Evolutionary conservation across 2,797 vertebrate genomes (phyloP), one percentile per base, ranked within the genome.

Genomic region (Phrynocephalus guinanensis): DNA sequence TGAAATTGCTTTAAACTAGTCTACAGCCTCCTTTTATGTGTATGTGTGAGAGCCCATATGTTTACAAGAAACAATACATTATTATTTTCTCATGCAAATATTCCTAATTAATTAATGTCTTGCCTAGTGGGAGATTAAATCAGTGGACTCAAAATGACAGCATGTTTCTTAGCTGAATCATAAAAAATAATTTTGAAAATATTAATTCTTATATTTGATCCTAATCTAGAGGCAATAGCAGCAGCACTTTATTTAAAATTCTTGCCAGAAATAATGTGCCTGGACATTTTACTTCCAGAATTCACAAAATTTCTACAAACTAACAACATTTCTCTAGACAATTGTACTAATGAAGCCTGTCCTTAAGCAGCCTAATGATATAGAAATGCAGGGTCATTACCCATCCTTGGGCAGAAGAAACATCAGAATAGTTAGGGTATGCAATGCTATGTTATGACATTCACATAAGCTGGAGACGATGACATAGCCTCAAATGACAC

Each of bases 11-110:
- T 75, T 68, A n/a, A 52, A 70, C 10, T 11, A 52, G 24, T 44
- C n/a, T 79, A 63, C 3, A 75, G 76, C 56, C 78, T 90, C 91
- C 90, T 94, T 92, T 90, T 84, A 90, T 85, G 93, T 80, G 9
- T 18, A 44, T 20, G 18, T 38, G 22, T 44, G 28, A 48, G 5
- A 15, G 15, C 83, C 90, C 33, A 93, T 88, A 73, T 92, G 86
- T 80, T 73, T 88, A 82, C 83, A 88, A 93, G 52, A 87, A 92
- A 91, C 1, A 81, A 87, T 80, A 91, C 80, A 82, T 80, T 79
- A 89, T 92, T 92, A 71, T 26, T 83, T 70, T 83, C 30, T 79
- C 11, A 82, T 91, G 79, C 78, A 90, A 87, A 68, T 24, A 60
- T 86, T 81, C 88, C 72, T 33, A n/a, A 9, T 26, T 48, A 10